These are phyloP conservation scores for Sarcoramphus papa DNA, from an alignment of 2,797 vertebrate genomes.

Conservation along the genomic window DNA sequence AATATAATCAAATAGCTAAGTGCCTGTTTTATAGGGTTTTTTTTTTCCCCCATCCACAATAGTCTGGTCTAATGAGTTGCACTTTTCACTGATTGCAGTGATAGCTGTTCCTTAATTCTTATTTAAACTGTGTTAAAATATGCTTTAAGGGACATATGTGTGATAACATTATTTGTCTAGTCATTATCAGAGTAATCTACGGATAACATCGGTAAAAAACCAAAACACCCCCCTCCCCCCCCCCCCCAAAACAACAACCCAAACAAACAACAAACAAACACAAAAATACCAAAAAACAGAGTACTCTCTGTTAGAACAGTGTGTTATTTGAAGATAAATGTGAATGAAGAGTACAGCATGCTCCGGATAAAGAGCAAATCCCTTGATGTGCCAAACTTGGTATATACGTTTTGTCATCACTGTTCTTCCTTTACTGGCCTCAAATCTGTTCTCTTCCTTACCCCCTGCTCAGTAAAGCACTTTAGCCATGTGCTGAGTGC, in stretches of 20 bases:
- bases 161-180: background rate
- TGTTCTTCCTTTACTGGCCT: background rate
- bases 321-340: background rate
- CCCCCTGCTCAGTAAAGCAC: background rate
- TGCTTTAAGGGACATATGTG: background rate
- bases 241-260: background rate
- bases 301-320: background rate
- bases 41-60: background rate
- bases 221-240: too few species aligned
- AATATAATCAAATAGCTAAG: background rate
- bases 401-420: background rate
- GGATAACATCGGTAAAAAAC: background rate
- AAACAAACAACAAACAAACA: too few species aligned
- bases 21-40: background rate
- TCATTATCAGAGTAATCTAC: background rate
- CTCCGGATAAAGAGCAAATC: background rate
- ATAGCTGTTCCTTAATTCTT: background rate
- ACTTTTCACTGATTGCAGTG: constrained; percentile 19
- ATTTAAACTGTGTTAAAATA: constrained; percentile 5
- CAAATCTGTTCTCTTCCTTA: background rate
- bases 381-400: background rate
- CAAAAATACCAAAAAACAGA: too few species aligned
- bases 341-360: background rate
- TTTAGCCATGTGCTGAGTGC: background rate
- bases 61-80: constrained; percentile 15